A percentile compares a stretch with the other conserved stretches of the same genome.
Evolutionary conservation across 2,888 invertebrate species (phyloP).

Genomic region (Oxytorus armatus): DNA sequence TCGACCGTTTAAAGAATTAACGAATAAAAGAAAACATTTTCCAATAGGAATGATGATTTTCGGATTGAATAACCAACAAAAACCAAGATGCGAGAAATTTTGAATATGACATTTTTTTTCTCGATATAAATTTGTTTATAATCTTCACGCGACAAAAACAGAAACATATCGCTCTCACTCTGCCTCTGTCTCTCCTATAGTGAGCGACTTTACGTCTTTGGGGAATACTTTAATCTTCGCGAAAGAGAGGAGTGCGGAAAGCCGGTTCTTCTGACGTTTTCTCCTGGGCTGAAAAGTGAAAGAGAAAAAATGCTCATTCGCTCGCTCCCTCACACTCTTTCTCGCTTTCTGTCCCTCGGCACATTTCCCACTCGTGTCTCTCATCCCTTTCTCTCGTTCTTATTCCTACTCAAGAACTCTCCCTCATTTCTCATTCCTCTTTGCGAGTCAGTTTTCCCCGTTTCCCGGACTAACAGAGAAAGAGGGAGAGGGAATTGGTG

Average conservation of each 20-base stretch:
- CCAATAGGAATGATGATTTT: no score
- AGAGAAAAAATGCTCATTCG: slow-evolving; percentile 27
- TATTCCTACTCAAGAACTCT: slow-evolving; percentile 48
- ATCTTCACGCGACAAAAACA: neutral
- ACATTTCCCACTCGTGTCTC: neutral
- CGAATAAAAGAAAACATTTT: no score
- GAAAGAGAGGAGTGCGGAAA: slow-evolving; percentile 57
- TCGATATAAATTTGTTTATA: slow-evolving; percentile 17
- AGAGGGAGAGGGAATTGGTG: slow-evolving; percentile 26
- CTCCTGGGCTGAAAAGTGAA: slow-evolving; percentile 47
- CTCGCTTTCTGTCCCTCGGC: slow-evolving; percentile 24
- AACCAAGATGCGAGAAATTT: neutral
- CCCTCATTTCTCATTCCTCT: slow-evolving; percentile 51
- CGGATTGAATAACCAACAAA: no score
- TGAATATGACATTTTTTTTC: slow-evolving; percentile 10
- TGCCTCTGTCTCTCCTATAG: neutral
- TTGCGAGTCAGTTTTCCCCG: slow-evolving; percentile 32
- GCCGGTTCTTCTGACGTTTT: slow-evolving; percentile 36
- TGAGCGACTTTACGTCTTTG: slow-evolving; percentile 55
- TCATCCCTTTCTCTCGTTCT: slow-evolving; percentile 28
- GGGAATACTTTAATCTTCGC: slow-evolving; percentile 67
- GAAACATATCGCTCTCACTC: slow-evolving; percentile 5
- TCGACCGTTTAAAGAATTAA: no score
- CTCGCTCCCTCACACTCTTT: slow-evolving; percentile 27
- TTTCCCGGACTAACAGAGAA: slow-evolving; percentile 40